Percentiles rank a stretch among this genome's conserved stretches.
These are phyloP conservation scores for Clarias laeviceps DNA, from an alignment of 2,797 vertebrate species.

Conservation along the genomic window DNA sequence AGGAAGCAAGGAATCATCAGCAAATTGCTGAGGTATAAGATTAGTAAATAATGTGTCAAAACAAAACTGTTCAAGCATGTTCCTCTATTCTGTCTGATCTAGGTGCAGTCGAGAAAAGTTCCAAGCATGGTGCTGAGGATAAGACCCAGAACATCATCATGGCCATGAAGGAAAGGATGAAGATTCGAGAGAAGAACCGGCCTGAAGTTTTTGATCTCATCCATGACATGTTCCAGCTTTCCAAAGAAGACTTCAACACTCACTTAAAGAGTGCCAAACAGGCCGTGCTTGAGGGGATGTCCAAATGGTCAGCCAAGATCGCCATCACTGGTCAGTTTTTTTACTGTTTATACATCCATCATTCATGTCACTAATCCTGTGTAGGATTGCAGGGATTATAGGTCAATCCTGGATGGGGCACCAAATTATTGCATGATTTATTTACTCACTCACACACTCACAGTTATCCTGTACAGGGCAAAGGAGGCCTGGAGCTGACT, in stretches of 20 bases:
- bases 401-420: no score
- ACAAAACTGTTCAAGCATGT: not conserved
- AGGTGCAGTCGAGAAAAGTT: slow-evolving; percentile 99
- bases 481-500: no score
- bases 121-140: slow-evolving; percentile 96
- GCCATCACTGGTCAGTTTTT: slow-evolving; percentile 86
- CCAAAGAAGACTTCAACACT: slow-evolving; percentile 88
- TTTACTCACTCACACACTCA: no score
- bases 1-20: not conserved
- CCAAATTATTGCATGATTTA: no score
- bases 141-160: slow-evolving; percentile 98
- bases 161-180: slow-evolving; percentile 99
- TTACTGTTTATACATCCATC: not conserved
- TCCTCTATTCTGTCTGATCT: slow-evolving; percentile 2
- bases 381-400: no score
- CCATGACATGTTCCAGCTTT: slow-evolving; percentile 91
- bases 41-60: not conserved
- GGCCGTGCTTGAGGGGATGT: slow-evolving; percentile 93
- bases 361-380: no score
- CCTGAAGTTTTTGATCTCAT: slow-evolving; percentile 96
- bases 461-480: no score
- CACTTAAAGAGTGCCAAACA: slow-evolving; percentile 93
- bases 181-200: slow-evolving; percentile 93
- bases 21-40: not conserved
- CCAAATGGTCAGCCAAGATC: slow-evolving; percentile 98